Conservation (phyloP, 1,140 invertebrate species). For the Adoxophyes honmai region DNA sequence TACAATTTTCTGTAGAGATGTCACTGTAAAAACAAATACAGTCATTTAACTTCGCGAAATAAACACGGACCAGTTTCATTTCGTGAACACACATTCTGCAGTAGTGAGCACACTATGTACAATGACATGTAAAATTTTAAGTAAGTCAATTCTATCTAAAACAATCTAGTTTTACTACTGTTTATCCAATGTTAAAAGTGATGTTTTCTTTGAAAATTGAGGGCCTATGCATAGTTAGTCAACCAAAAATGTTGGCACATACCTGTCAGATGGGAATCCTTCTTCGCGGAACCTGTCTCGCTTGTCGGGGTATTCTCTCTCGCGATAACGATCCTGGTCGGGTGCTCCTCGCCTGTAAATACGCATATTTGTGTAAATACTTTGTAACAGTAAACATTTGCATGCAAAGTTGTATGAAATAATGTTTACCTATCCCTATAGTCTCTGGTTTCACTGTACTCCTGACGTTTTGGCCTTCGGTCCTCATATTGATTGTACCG, state of each 20-base stretch:
- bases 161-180: neutral
- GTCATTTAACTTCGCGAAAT: conserved; percentile 57
- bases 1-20: conserved; percentile 71
- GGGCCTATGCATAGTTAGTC: too few relatives aligned
- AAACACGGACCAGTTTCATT: conserved; percentile 27
- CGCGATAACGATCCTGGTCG: conserved; percentile 45
- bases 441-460: conserved; percentile 44
- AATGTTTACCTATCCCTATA: conserved; percentile 50
- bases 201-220: too few relatives aligned
- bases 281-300: conserved; percentile 58
- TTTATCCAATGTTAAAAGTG: too few relatives aligned
- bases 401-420: neutral
- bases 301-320: conserved; percentile 51
- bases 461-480: conserved; percentile 42
- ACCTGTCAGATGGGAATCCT: conserved; percentile 44
- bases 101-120: neutral
- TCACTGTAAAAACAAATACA: conserved; percentile 75
- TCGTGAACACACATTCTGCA: conserved; percentile 33
- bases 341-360: conserved; percentile 39
- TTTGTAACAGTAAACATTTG: too few relatives aligned
- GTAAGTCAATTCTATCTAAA: neutral
- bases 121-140: too few relatives aligned
- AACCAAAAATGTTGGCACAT: conserved; percentile 14
- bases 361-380: neutral
- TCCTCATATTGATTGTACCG: conserved; percentile 59